These are phyloP conservation scores for Scalopus aquaticus DNA, from an alignment of 2,113 vertebrate species.

Conservation along the genomic window DNA sequence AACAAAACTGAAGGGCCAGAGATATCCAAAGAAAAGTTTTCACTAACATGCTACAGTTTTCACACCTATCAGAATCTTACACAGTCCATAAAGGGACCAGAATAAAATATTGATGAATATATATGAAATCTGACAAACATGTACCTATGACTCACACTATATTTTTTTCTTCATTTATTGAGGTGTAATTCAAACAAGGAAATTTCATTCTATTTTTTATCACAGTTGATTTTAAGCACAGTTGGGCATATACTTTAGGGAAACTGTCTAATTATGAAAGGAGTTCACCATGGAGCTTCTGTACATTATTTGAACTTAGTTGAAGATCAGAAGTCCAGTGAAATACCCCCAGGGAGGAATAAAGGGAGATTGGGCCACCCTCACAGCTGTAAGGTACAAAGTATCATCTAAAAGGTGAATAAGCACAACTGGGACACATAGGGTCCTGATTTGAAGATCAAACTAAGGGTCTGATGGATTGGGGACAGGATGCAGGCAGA, in stretches of 20 bases:
- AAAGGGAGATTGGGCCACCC: background rate
- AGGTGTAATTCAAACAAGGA: background rate
- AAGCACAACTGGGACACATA: background rate
- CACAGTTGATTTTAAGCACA: background rate
- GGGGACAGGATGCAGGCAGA: background rate
- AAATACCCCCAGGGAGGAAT: background rate
- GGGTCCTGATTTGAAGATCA: background rate
- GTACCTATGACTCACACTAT: background rate
- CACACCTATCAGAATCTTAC: background rate
- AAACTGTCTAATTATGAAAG: background rate
- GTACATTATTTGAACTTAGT: background rate
- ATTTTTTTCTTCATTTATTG: constrained; percentile 33
- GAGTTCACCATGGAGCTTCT: background rate
- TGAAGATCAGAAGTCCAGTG: background rate
- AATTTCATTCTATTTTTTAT: constrained; percentile 4
- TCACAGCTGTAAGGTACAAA: background rate
- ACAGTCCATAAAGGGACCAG: background rate
- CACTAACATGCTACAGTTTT: background rate
- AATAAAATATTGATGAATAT: background rate
- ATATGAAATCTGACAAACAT: background rate
- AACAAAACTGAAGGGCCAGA: background rate
- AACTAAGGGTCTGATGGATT: background rate
- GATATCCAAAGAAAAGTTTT: background rate
- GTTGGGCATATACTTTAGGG: background rate
- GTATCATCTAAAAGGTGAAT: background rate